A percentile compares a stretch with the other conserved stretches of the same genome.
Evolutionary conservation across 2,888 invertebrate genomes (phyloP).

Genomic region (Schizaphis graminum): DNA sequence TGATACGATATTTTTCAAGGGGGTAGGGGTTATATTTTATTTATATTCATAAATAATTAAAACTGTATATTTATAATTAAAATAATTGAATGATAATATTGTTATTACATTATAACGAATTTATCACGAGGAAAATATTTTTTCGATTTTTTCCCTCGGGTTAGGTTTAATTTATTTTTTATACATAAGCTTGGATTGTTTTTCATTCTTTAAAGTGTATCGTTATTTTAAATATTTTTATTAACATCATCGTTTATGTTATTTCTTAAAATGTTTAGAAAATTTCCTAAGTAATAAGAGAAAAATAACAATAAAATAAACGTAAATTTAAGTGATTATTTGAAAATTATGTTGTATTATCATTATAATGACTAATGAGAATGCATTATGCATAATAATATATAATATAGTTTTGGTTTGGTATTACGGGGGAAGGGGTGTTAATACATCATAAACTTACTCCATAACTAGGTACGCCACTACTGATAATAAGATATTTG

Average conservation of each 20-base stretch:
- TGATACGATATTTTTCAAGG: background rate
- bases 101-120: background rate
- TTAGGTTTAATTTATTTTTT: background rate
- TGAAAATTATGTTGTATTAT: background rate
- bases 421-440: background rate
- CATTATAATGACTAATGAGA: background rate
- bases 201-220: background rate
- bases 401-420: background rate
- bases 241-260: background rate
- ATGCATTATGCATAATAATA: no score
- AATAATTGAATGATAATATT: background rate
- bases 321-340: background rate
- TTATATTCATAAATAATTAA: background rate
- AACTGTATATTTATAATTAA: background rate
- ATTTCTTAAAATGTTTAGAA: background rate
- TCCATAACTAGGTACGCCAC: background rate
- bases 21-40: background rate
- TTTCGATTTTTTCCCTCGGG: background rate
- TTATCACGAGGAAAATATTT: background rate
- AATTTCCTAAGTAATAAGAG: background rate
- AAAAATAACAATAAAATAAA: background rate
- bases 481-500: background rate
- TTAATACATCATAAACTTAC: background rate
- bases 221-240: background rate
- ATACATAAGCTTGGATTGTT: background rate